A percentile compares a stretch with the other conserved stretches of the same genome.
phyloP scores from a whole-genome alignment of 1,140 invertebrate species.

The Nymphalis io region DNA sequence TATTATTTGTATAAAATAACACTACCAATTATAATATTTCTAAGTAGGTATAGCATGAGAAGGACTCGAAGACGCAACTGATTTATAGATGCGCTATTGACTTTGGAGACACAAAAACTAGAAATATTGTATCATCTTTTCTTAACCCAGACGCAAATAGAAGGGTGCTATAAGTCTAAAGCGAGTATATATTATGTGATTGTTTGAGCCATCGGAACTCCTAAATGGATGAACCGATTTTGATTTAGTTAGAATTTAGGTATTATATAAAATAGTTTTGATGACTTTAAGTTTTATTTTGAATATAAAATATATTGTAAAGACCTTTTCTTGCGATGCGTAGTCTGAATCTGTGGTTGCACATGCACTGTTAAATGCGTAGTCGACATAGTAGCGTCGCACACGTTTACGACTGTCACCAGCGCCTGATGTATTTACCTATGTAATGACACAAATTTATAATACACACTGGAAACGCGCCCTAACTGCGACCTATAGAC shows the following conservation, averaged over 20 bases:
- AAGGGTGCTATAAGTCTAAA: too few species aligned
- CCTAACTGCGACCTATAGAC: too few species aligned
- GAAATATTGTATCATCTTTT: too few species aligned
- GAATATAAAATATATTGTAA: neutral
- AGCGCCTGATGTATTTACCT: slow-evolving; percentile 84
- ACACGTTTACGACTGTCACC: slow-evolving; percentile 85
- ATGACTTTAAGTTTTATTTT: neutral
- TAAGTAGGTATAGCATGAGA: too few species aligned
- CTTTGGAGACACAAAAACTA: neutral
- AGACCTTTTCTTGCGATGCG: slow-evolving; percentile 84
- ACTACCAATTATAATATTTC: too few species aligned
- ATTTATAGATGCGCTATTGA: too few species aligned
- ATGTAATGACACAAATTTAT: slow-evolving; percentile 33
- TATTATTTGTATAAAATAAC: neutral
- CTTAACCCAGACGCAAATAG: too few species aligned
- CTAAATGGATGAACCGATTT: too few species aligned
- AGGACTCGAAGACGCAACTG: too few species aligned
- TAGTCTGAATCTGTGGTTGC: slow-evolving; percentile 72
- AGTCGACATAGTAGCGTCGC: slow-evolving; percentile 86
- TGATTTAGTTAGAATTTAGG: too few species aligned
- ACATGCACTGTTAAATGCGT: slow-evolving; percentile 85
- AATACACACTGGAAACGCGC: neutral
- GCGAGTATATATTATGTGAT: too few species aligned
- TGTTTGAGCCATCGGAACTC: too few species aligned
- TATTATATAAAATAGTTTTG: neutral